Evolutionary conservation across 2,888 invertebrate species (phyloP).

Genomic region (Metacarcinus magister): DNA sequence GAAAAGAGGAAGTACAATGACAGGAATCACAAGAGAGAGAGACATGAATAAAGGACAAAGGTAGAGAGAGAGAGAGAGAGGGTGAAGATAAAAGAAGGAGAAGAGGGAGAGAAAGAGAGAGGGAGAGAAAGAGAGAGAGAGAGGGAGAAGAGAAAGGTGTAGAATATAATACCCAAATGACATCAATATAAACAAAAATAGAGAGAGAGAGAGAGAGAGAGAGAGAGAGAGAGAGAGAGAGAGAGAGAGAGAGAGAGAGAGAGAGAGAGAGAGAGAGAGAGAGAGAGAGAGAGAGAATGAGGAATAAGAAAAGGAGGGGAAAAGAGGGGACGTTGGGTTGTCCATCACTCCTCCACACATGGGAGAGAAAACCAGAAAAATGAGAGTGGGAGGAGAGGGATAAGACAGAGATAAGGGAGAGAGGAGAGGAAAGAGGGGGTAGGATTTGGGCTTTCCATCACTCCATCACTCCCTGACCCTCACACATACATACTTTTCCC

Average conservation of each 20-base stretch:
- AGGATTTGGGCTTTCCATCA: background rate
- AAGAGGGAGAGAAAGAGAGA: background rate
- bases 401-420: background rate
- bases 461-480: background rate
- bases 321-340: background rate
- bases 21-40: background rate
- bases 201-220: constrained; percentile 37
- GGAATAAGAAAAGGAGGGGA: background rate
- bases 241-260: background rate
- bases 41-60: background rate
- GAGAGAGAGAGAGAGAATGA: background rate
- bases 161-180: background rate
- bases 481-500: background rate
- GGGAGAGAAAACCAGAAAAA: background rate
- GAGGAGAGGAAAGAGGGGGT: background rate
- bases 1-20: background rate
- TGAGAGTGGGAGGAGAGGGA: background rate
- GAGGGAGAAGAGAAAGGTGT: background rate
- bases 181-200: background rate
- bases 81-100: background rate
- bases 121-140: background rate
- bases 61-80: background rate
- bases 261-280: background rate
- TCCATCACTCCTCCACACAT: background rate
- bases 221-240: background rate